A percentile compares a stretch with the other conserved stretches of the same genome.
phyloP scores from a whole-genome alignment of 2,113 vertebrate species.

The Zosterops borbonicus region DNA sequence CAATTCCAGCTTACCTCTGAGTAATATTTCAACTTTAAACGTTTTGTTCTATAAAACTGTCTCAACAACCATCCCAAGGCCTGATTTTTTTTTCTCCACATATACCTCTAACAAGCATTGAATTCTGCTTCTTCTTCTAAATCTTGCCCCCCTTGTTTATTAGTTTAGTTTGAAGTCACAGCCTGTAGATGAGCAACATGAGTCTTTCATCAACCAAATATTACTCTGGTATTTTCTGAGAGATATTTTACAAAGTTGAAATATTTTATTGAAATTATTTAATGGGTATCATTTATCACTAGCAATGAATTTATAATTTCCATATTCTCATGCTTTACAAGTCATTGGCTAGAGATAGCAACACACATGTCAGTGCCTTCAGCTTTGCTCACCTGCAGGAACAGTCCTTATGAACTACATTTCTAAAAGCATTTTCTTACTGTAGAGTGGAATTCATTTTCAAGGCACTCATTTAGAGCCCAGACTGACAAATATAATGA shows the following conservation, averaged over 20 bases:
- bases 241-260: background rate
- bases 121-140: background rate
- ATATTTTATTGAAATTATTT: background rate
- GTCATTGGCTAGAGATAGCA: background rate
- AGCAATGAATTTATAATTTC: background rate
- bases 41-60: background rate
- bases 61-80: background rate
- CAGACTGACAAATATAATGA: slow-evolving; percentile 11
- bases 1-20: background rate
- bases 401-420: background rate
- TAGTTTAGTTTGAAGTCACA: background rate
- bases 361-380: background rate
- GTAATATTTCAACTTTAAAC: background rate
- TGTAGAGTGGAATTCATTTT: background rate
- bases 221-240: background rate
- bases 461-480: background rate
- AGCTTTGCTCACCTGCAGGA: background rate
- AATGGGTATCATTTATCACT: background rate
- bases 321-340: background rate
- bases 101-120: background rate
- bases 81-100: background rate
- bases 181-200: background rate
- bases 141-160: background rate
- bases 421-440: background rate
- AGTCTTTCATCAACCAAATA: background rate